These are phyloP conservation scores for Drosophila murphyi DNA, from an alignment of 1,140 invertebrate genomes.

Conservation along the genomic window DNA sequence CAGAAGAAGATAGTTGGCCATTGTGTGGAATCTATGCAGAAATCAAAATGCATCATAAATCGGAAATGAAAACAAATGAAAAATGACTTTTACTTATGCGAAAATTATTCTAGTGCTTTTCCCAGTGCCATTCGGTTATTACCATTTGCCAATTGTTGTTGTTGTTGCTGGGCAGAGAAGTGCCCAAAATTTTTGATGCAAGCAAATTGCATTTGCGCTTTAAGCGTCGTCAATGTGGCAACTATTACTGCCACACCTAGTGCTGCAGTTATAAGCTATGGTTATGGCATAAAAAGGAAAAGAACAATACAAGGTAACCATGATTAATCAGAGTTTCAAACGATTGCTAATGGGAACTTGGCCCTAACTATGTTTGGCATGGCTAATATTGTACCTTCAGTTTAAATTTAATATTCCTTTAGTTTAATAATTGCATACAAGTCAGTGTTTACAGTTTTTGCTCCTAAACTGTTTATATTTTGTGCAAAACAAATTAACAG, in stretches of 20 bases:
- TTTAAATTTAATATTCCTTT: no score
- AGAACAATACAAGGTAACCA: constrained; percentile 29
- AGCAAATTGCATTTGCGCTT: constrained; percentile 70
- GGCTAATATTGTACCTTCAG: no score
- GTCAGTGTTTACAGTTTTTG: no score
- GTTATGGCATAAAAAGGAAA: constrained; percentile 5
- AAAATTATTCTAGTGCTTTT: constrained; percentile 54
- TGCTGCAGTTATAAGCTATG: constrained; percentile 7
- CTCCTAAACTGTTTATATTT: no score
- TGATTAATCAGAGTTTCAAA: constrained; percentile 26
- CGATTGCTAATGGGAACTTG: no score
- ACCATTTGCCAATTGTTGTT: neutral
- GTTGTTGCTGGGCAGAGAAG: constrained; percentile 22
- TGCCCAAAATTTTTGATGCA: constrained; percentile 53
- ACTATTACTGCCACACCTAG: constrained; percentile 31
- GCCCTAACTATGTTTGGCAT: no score
- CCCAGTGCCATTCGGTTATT: constrained; percentile 18
- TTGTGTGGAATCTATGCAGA: constrained; percentile 55
- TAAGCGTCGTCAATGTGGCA: constrained; percentile 49
- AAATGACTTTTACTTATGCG: constrained; percentile 78
- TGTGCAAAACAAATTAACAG: neutral
- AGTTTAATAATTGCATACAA: no score
- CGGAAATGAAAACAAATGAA: constrained; percentile 81
- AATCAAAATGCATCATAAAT: constrained; percentile 77
- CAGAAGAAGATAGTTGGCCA: neutral